Evolutionary conservation across 2,113 vertebrate genomes (phyloP), one percentile per base, ranked within the genome.

Genomic region (Paradisaea rubra): DNA sequence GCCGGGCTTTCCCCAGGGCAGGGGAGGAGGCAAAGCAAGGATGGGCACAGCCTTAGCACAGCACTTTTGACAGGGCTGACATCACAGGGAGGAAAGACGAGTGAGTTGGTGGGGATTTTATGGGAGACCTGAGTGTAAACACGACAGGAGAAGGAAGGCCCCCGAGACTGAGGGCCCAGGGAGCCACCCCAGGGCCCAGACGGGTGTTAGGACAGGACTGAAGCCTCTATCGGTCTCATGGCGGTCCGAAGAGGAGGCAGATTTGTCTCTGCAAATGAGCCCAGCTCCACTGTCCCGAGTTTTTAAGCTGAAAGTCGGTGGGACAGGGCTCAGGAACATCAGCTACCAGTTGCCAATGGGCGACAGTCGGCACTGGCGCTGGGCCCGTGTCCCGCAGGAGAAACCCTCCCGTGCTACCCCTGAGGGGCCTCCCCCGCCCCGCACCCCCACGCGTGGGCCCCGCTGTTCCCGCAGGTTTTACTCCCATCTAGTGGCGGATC

Each of bases 171-270:
- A 57, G 57, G 41, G 17, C 10, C 7, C 4, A 1, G 8, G 41
- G 15, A 70, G 33, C 50, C 33, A 31, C 11, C 16, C 24, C 59
- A n/a, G 50, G 18, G 41, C 24, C 25, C 3, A 4, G 17, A 30
- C 10, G 59, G 18, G 37, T 19, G 7, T 24, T 24, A 7, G 39
- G 28, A 23, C 30, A 57, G 42, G 23, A 30, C 45, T 23, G 30
- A 22, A 13, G 25, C 4, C 6, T 1, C 15, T 2, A 3, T 3
- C 5, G 2, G 11, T 7, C 33, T 49, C 4, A 18, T 15, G 2
- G 49, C 10, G 37, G 33, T 39, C 23, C 4, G 2, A 77, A 17
- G 35, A 25, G 18, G 24, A 23, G 28, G 45, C 35, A 41, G 45
- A n/a, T 71, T 31, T 31, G 6, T 25, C 44, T 11, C 42, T 10